Evolutionary conservation across 2,113 vertebrate species (phyloP), one percentile per base, ranked within the genome.

Genomic region (Pelodiscus sinensis): DNA sequence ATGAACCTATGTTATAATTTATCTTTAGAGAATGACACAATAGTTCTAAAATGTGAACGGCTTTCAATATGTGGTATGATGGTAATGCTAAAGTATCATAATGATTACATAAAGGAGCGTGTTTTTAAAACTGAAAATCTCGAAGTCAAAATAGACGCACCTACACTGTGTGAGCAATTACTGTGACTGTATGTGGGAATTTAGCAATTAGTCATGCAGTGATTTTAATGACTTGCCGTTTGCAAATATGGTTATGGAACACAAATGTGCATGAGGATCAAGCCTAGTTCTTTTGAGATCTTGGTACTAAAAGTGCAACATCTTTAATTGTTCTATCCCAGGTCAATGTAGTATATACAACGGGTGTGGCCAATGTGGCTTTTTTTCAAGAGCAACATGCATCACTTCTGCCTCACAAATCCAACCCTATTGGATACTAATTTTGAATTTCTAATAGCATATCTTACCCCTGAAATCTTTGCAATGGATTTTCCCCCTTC

Each of bases 241-340:
- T 31, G 62, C 62, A 31, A 31, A 65, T 31, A 65, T 65, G 29
- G 62, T 16, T 31, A 65, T 2, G 0, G 29, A 27, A 65, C 62
- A 65, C 62, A 65, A 73, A 52, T 54, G 62, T 0, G 29, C 51
- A 82, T 52, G 11, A 56, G 90, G 85, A 87, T 1, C 4, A 11
- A 44, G 65, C 16, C 6, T 87, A 87, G 92, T n/a, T 65, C 29
- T n/a, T 65, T 58, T n/a, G 56, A 52, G 81, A 58, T 86, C 29
- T 86, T 4, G 35, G 44, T 89, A 8, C 24, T 80, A 21, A 52
- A 88, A 79, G 85, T 58, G 50, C 82, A 52, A 11, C 22, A 31
- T 68, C 19, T 10, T 78, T 54, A 56, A 62, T 35, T 44, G 82
- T 52, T 16, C 58, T 79, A 18, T 35, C 52, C 1, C 62, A 57